Conservation (phyloP, 2,888 invertebrate species). For the Cepaea hortensis region DNA sequence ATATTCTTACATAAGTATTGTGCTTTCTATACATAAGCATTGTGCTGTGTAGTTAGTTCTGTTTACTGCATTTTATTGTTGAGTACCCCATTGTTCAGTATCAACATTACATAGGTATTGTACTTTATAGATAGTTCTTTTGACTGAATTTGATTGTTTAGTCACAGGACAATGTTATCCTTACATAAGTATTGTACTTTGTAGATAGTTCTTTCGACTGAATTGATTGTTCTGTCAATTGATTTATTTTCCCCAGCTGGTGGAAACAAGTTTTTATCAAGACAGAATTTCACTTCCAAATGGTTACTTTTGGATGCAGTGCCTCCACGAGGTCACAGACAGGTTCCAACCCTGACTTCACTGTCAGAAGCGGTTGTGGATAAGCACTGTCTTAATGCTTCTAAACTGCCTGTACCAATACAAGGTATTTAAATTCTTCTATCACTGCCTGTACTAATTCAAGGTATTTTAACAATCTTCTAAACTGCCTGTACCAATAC, state of each 20-base stretch:
- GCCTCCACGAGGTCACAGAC: background rate
- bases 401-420: constrained; percentile 17
- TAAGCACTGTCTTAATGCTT: constrained; percentile 4
- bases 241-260: background rate
- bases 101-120: too few relatives aligned
- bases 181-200: background rate
- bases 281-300: background rate
- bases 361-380: constrained; percentile 10
- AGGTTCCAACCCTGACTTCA: background rate
- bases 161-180: too few relatives aligned
- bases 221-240: background rate
- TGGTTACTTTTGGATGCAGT: constrained; percentile 25
- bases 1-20: too few relatives aligned
- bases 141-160: too few relatives aligned
- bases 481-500: constrained; percentile 22
- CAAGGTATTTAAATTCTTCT: constrained; percentile 12
- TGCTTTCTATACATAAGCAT: too few relatives aligned
- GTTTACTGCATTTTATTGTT: too few relatives aligned
- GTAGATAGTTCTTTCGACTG: background rate
- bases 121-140: too few relatives aligned
- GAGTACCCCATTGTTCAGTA: too few relatives aligned
- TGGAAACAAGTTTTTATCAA: constrained; percentile 19
- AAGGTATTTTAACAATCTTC: background rate
- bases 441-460: too few relatives aligned
- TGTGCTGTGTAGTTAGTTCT: too few relatives aligned